Conservation (phyloP, 2,888 invertebrate species). For the Drosophila peninsularis region DNA sequence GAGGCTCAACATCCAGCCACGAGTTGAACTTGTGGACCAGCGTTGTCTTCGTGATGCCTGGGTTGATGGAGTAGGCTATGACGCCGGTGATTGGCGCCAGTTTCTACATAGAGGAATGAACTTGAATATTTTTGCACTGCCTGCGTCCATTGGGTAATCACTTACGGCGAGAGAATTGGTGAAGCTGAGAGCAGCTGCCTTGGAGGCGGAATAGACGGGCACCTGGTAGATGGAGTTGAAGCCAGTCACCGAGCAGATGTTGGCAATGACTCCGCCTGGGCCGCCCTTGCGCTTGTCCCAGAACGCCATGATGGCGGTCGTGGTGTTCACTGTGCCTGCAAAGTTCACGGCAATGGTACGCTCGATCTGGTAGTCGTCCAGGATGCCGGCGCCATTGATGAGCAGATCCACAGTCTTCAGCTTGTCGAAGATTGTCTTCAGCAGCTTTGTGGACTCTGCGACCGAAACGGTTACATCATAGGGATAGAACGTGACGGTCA, state of each 20-base stretch:
- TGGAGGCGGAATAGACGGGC: conserved; percentile 83
- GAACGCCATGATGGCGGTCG: conserved; percentile 80
- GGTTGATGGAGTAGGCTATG: conserved; percentile 67
- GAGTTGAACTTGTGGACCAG: conserved; percentile 67
- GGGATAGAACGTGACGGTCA: conserved; percentile 63
- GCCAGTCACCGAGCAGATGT: conserved; percentile 83
- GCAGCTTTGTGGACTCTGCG: conserved; percentile 65
- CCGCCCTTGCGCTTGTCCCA: conserved; percentile 85
- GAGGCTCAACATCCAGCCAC: conserved; percentile 68
- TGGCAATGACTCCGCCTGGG: conserved; percentile 83
- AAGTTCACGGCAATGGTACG: conserved; percentile 73
- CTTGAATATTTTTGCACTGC: not conserved
- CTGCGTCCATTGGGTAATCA: not conserved
- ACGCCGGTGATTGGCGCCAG: conserved; percentile 70
- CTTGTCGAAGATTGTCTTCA: conserved; percentile 66
- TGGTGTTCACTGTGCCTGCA: conserved; percentile 74
- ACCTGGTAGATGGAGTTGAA: conserved; percentile 72
- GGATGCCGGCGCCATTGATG: conserved; percentile 76
- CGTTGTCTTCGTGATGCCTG: conserved; percentile 67
- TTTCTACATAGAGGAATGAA: conserved; percentile 30
- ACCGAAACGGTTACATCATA: conserved; percentile 72
- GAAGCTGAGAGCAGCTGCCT: conserved; percentile 84
- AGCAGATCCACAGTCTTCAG: conserved; percentile 75
- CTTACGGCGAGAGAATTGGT: conserved; percentile 82
- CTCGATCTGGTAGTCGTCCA: conserved; percentile 75